Evolutionary conservation across 2,797 vertebrate species (phyloP), one percentile per base, ranked within the genome.

Genomic region (Propithecus deckenii): DNA sequence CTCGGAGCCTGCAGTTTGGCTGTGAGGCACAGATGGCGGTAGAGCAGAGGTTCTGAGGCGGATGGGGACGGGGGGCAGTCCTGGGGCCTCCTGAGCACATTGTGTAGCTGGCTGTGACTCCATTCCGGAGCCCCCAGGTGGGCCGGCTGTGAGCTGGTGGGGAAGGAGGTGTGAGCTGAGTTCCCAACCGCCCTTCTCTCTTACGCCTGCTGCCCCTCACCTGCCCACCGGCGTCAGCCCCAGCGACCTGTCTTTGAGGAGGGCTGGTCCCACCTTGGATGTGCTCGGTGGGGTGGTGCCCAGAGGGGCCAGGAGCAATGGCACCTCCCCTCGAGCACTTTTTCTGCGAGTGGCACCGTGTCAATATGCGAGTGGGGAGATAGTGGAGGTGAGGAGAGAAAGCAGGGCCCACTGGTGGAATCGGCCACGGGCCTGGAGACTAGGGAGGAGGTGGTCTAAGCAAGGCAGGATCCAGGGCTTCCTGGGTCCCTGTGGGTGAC

Each of bases 131-230:
- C 46, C 22, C 0, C 4, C 8, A 15, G 69, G 38, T 22, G 35
- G 32, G 9, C 61, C 4, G 4, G 59, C 28, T 5, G 41, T 35
- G 72, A 52, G 35, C 2, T 28, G 38, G 20, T 18, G 28, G 35
- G 75, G 25, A 43, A 63, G 55, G 46, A 43, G 67, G 43, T 22
- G 14, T 23, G 43, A 69, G 20, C 32, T 57, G 25, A 38, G 50
- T 2, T 57, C 65, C 30, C 30, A 18, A 8, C 0, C 2, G 4
- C 11, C 5, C 46, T 69, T 18, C 23, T 25, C 20, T 43, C 46
- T 78, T 13, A 22, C 14, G 32, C 12, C 23, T 17, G 5, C n/a
- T 2, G 12, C 12, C 2, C 4, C 3, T 12, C 4, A 23, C 30
- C n/a, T 52, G 59, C 35, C 32, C 35, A 10, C n/a, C 32, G 15